Evolutionary conservation across 2,888 invertebrate species (phyloP).

Genomic region (Mantis religiosa): DNA sequence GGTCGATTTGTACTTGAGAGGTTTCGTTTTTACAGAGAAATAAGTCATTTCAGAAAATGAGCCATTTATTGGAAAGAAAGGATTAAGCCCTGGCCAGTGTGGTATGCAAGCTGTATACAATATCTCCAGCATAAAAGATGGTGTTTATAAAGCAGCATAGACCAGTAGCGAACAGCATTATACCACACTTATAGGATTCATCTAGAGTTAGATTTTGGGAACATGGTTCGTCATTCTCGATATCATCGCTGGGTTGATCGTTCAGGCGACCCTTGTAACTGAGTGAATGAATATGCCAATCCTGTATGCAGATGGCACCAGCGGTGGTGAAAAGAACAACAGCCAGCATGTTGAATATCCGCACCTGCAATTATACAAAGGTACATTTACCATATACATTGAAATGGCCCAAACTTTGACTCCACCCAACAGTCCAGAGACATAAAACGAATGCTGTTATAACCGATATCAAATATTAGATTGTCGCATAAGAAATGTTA

Average conservation of each 20-base stretch:
- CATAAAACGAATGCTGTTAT: too few species aligned
- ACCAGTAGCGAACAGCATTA: not conserved
- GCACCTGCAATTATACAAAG: slow-evolving; percentile 29
- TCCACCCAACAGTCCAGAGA: too few species aligned
- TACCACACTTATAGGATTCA: not conserved
- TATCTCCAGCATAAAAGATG: not conserved
- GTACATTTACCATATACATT: too few species aligned
- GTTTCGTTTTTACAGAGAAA: too few species aligned
- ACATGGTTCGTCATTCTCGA: too few species aligned
- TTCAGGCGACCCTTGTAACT: not conserved
- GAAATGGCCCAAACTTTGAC: too few species aligned
- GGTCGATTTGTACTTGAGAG: too few species aligned
- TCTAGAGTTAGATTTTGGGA: not conserved
- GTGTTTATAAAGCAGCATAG: not conserved
- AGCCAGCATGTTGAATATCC: slow-evolving; percentile 39
- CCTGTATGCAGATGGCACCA: slow-evolving; percentile 16
- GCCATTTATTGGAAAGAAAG: too few species aligned
- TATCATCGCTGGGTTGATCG: too few species aligned
- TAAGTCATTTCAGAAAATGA: too few species aligned
- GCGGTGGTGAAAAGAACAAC: slow-evolving; percentile 37
- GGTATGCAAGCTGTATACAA: not conserved
- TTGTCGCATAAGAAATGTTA: too few species aligned
- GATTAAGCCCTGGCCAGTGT: not conserved
- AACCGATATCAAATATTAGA: too few species aligned
- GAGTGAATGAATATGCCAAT: not conserved